Conservation (phyloP, 2,888 invertebrate genomes). For the Metopia argyrocephala region DNA sequence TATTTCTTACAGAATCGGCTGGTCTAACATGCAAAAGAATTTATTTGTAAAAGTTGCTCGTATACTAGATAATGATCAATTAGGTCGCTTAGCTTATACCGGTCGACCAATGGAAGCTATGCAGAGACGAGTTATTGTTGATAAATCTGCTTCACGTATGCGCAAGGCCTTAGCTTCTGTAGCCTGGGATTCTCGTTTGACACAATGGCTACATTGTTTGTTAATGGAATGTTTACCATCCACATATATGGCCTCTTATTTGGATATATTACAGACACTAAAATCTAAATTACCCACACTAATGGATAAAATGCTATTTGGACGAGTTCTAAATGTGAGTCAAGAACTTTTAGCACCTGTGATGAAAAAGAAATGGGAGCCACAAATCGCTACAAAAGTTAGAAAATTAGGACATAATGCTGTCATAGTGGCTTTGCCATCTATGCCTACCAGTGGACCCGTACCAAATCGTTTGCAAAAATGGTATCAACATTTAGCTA, state of each 20-base stretch:
- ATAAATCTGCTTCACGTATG: constrained; percentile 84
- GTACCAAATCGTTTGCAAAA: constrained; percentile 82
- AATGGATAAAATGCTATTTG: constrained; percentile 86
- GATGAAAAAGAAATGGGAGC: constrained; percentile 84
- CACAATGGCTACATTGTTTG: constrained; percentile 88
- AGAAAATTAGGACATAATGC: constrained; percentile 86
- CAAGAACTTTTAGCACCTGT: constrained; percentile 84
- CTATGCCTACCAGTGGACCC: constrained; percentile 79
- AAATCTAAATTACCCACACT: constrained; percentile 85
- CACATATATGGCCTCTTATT: constrained; percentile 84
- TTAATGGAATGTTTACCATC: constrained; percentile 84
- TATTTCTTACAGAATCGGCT: constrained; percentile 79
- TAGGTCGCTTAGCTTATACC: constrained; percentile 82
- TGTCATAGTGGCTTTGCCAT: constrained; percentile 83
- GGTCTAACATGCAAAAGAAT: constrained; percentile 83
- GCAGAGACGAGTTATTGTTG: constrained; percentile 84
- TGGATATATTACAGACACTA: constrained; percentile 87
- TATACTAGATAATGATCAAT: constrained; percentile 83
- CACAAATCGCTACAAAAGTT: constrained; percentile 82
- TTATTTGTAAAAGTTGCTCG: constrained; percentile 84
- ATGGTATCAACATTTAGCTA: constrained; percentile 85
- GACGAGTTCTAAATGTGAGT: constrained; percentile 80
- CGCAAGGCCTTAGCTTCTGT: constrained; percentile 84
- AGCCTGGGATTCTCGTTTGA: constrained; percentile 85
- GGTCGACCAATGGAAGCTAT: constrained; percentile 84